Evolutionary conservation across 2,113 vertebrate genomes (phyloP), one percentile per base, ranked within the genome.

Genomic region (Argyrosomus japonicus): DNA sequence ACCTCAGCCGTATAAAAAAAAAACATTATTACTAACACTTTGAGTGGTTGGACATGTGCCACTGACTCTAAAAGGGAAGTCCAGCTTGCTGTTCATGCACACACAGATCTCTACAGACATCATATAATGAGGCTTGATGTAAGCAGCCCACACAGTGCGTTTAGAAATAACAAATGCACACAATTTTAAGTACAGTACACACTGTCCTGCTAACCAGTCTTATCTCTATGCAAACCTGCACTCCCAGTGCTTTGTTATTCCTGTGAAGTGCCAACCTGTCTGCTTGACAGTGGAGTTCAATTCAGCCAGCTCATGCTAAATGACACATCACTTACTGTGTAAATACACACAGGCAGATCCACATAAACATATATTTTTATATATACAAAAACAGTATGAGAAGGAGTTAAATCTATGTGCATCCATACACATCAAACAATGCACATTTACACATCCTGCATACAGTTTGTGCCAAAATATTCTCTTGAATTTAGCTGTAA

Each of bases 231-330:
- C 70, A 87, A 86, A 87, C 25, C 18, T 75, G 65, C 36, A 40
- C 53, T 78, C 60, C n/a, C 25, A 75, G 72, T 57, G 91, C 75
- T 70, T 90, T 83, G 76, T 86, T 91, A 75, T 90, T 92, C 70
- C 54, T 89, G 64, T 85, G 78, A 21, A 92, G 67, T 74, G 63
- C 56, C 56, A 85, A 54, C 48, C 32, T 71, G 81, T 81, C 47
- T 72, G 77, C 65, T 81, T 87, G 77, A 92, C 77, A 18, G 65
- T n/a, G 15, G 90, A 86, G 70, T 88, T 90, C 17, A 75, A 79
- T 85, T 91, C 88, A 82, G 83, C 43, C 83, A 87, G 79, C 45
- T 92, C 81, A 54, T 57, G 17, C 60, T 68, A 68, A 81, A 86
- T 70, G 43, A 78, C n/a, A 56, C 43, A 68, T 77, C 19, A 61